phyloP scores from a whole-genome alignment of 2,113 vertebrate genomes.

The Columbina picui region DNA sequence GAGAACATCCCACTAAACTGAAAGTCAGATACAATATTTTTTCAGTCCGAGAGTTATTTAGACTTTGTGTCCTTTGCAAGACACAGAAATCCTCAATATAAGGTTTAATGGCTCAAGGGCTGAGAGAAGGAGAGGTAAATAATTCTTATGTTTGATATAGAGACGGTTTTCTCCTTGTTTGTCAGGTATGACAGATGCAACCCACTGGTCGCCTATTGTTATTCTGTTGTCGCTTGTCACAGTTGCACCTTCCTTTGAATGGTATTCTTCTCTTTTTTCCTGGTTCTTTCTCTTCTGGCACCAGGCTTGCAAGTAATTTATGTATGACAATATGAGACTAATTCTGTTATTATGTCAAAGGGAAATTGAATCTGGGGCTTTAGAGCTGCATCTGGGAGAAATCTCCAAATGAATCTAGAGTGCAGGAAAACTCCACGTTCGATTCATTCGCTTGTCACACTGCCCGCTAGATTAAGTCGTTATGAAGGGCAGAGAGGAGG shows the following conservation, averaged over 20 bases:
- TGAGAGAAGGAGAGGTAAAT: constrained; percentile 38
- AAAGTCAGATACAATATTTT: neutral
- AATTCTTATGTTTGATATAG: constrained; percentile 36
- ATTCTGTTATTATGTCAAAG: constrained; percentile 79
- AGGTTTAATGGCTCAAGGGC: constrained; percentile 53
- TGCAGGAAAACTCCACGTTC: constrained; percentile 42
- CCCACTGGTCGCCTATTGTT: constrained; percentile 56
- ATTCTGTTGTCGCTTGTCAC: constrained; percentile 59
- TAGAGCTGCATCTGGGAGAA: constrained; percentile 71
- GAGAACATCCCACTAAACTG: neutral
- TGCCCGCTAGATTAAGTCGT: constrained; percentile 75
- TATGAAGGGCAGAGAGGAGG: constrained; percentile 63
- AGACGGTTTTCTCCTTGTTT: constrained; percentile 60
- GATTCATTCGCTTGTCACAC: constrained; percentile 67
- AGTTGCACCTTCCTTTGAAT: constrained; percentile 50
- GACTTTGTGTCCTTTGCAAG: constrained; percentile 44
- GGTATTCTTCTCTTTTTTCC: neutral
- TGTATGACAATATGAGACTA: constrained; percentile 76
- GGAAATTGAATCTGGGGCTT: constrained; percentile 79
- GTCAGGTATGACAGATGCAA: constrained; percentile 69
- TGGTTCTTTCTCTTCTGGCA: constrained; percentile 52
- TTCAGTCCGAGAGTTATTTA: constrained; percentile 56
- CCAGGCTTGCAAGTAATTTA: constrained; percentile 72
- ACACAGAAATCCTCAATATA: neutral
- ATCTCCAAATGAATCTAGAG: constrained; percentile 74